Evolutionary conservation across 2,113 vertebrate genomes (phyloP).

Genomic region (Mormoops blainvillei): DNA sequence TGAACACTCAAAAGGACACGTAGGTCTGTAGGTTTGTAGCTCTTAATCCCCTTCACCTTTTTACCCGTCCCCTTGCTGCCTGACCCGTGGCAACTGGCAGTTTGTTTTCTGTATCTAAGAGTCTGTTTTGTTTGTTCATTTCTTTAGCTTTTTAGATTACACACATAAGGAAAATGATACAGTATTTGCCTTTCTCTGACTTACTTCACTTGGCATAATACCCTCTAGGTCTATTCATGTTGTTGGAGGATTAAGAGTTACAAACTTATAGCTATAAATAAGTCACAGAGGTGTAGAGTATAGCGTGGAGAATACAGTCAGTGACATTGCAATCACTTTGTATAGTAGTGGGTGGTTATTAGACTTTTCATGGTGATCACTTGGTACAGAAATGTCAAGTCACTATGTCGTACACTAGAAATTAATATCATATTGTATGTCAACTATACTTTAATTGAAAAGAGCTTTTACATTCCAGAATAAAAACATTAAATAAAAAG

Average conservation of each 20-base stretch:
- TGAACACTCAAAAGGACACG: not conserved
- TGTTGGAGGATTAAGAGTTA: not conserved
- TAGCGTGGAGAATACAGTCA: not conserved
- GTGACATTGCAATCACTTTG: not conserved
- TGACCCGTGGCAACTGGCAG: not conserved
- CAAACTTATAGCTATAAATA: not conserved
- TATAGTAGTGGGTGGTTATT: not conserved
- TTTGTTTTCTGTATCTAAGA: not conserved
- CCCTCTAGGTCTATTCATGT: not conserved
- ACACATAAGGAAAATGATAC: not conserved
- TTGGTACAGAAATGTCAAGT: not conserved
- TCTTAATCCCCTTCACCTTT: not conserved
- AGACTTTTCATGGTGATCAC: not conserved
- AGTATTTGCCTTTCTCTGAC: not conserved
- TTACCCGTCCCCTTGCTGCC: not conserved
- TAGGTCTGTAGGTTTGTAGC: not conserved
- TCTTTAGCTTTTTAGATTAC: not conserved
- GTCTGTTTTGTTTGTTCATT: not conserved
- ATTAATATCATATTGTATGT: not conserved
- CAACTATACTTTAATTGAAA: not conserved
- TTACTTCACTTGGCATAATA: not conserved
- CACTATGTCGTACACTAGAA: not conserved
- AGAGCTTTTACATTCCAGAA: not conserved
- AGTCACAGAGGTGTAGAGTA: not conserved
- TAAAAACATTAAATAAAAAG: not conserved